Percentiles rank a stretch among this genome's conserved stretches.
phyloP scores from a whole-genome alignment of 2,113 vertebrate species.

The Eptatretus burgeri region DNA sequence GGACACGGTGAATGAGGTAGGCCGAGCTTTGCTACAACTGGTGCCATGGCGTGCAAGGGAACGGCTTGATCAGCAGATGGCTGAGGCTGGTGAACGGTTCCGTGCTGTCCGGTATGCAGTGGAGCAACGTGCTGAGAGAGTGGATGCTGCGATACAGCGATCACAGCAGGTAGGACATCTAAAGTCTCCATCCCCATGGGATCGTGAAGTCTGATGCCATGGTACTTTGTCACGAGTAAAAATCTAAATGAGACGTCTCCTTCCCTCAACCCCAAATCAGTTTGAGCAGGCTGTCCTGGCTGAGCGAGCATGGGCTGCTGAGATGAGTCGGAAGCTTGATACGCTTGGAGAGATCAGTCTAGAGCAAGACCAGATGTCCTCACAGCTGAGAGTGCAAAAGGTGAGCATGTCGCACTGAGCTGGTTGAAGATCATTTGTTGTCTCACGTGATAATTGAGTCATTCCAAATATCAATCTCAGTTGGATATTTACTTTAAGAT shows the following conservation, averaged over 20 bases:
- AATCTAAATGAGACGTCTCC: too few species aligned
- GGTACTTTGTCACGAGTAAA: too few species aligned
- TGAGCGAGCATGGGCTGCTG: slow-evolving; percentile 69
- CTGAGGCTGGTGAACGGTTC: slow-evolving; percentile 68
- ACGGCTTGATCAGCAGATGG: slow-evolving; percentile 63
- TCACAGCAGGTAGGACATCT: slow-evolving; percentile 46
- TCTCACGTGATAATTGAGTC: background rate
- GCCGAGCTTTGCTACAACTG: slow-evolving; percentile 59
- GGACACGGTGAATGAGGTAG: slow-evolving; percentile 87
- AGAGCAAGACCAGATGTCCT: slow-evolving; percentile 72
- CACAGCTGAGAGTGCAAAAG: slow-evolving; percentile 83
- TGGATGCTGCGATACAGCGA: slow-evolving; percentile 89
- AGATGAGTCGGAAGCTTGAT: slow-evolving; percentile 60
- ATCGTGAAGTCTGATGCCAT: background rate
- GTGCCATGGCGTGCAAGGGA: slow-evolving; percentile 83
- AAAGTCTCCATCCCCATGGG: background rate
- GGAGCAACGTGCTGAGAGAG: slow-evolving; percentile 56
- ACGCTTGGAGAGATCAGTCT: slow-evolving; percentile 64
- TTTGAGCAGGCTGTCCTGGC: slow-evolving; percentile 81
- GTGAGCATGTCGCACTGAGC: slow-evolving; percentile 11
- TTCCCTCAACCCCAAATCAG: slow-evolving; percentile 15
- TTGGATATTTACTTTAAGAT: too few species aligned
- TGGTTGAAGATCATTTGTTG: background rate
- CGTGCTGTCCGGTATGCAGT: slow-evolving; percentile 47
- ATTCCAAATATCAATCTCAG: too few species aligned